These are phyloP conservation scores for Ochropacha duplaris DNA, from an alignment of 2,888 invertebrate species.

Conservation along the genomic window DNA sequence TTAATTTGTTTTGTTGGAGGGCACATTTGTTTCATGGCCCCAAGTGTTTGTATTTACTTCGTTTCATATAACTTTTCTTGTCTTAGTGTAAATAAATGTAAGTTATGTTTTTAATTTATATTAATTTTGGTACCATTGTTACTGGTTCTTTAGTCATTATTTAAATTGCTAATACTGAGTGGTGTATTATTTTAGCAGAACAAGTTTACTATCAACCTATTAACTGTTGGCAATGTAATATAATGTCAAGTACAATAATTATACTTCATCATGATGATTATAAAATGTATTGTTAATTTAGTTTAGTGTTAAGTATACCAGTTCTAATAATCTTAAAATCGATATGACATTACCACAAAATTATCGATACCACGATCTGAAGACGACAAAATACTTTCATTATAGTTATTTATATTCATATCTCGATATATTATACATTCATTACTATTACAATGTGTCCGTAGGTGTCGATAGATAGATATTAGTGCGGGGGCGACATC, in stretches of 20 bases:
- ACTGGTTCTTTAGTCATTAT: not conserved
- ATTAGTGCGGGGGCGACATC: slow-evolving; percentile 57
- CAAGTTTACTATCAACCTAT: not conserved
- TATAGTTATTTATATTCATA: slow-evolving; percentile 37
- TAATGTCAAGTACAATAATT: too few species aligned
- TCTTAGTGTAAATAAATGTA: slow-evolving; percentile 4
- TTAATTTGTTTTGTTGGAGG: slow-evolving; percentile 71
- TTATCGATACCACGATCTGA: slow-evolving; percentile 1
- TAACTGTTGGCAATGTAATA: too few species aligned
- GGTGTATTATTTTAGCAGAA: not conserved
- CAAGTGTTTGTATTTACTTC: slow-evolving; percentile 46
- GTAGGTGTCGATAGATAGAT: slow-evolving; percentile 70
- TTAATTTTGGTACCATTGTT: not conserved
- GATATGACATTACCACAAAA: not conserved
- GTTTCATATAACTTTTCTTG: slow-evolving; percentile 39
- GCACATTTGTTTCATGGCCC: slow-evolving; percentile 65
- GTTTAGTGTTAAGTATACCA: not conserved
- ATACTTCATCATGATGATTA: too few species aligned
- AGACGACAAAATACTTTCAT: slow-evolving; percentile 15
- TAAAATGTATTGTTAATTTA: too few species aligned
- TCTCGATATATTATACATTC: slow-evolving; percentile 42
- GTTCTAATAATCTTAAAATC: not conserved
- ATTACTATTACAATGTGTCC: slow-evolving; percentile 46
- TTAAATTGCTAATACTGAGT: not conserved
- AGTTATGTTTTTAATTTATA: not conserved